These are phyloP conservation scores for Synergus laeviventris DNA, from an alignment of 2,888 invertebrate genomes.

Conservation along the genomic window DNA sequence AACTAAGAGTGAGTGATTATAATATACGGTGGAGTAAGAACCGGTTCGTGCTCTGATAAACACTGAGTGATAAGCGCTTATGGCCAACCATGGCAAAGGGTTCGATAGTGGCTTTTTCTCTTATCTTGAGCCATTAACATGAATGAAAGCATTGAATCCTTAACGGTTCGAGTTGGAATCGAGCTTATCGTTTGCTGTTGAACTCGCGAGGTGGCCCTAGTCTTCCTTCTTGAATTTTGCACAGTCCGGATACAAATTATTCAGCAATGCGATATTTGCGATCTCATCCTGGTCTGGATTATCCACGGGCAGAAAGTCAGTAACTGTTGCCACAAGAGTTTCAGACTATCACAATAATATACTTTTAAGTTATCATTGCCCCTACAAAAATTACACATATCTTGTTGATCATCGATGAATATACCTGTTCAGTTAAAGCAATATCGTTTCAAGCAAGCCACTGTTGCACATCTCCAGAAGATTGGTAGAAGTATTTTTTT, in stretches of 20 bases:
- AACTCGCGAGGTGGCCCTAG: conserved; percentile 28
- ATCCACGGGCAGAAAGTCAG: background rate
- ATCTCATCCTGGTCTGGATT: conserved; percentile 11
- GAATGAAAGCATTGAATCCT: conserved; percentile 47
- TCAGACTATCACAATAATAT: background rate
- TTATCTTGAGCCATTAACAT: conserved; percentile 44
- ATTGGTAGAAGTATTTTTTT: conserved; percentile 23
- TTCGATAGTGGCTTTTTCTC: conserved; percentile 43
- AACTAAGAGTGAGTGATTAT: conserved; percentile 48
- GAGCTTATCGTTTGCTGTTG: conserved; percentile 34
- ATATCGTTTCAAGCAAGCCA: background rate
- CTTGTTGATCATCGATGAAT: background rate
- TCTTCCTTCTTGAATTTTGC: conserved; percentile 40
- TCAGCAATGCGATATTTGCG: conserved; percentile 20
- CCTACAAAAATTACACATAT: background rate
- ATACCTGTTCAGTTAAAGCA: background rate
- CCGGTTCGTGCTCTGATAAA: conserved; percentile 53
- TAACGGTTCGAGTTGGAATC: conserved; percentile 41
- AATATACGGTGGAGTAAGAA: conserved; percentile 47
- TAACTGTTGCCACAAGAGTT: background rate
- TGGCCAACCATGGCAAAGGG: conserved; percentile 41
- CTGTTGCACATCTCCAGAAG: conserved; percentile 12
- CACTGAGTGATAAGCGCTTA: conserved; percentile 50
- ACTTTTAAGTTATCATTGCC: background rate
- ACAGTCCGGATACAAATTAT: conserved; percentile 37